Base-by-base conservation (phyloP, 2,888 invertebrate genomes). In the Drosophila silvestris region DNA sequence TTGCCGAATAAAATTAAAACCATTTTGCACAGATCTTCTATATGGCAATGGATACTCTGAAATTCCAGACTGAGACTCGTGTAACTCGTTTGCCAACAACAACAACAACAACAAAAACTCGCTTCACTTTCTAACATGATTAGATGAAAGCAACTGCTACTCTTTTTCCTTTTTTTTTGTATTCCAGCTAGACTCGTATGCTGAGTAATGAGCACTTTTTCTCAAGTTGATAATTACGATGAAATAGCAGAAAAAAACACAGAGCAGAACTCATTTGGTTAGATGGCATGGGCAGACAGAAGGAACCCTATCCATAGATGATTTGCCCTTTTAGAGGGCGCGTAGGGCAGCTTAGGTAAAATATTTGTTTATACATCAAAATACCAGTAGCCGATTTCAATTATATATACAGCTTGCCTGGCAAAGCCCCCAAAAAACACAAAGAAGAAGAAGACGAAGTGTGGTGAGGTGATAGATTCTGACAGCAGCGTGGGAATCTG, bases 381-480 rank as follows among this genome's bases (percentile, higher is more conserved):
- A 86, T 81, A 87, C 88, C 85, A 86, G 89, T 86, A 86, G 85
- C 89, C 88, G 89, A 77, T 82, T 85, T 85, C 77, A 83, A 85
- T 88, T 88, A 83, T 72, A 67, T 59, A 69, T 50, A 81, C 39
- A 39, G 28, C 60, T 39, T 47, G 51, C 14, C 22, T 33, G 51
- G 32, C 47, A 64, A 61, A 62, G 78, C 53, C 65, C 44, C 71
- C 60, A 61, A 67, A 69, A 39, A 5, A 26, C 26, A 28, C 0
- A 19, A 47, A 33, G 39, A 50, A 39, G 37, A 33, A 39, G 52
- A 54, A 62, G 52, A 33, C 32, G 39, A 64, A 50, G 37, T 44
- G 41, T 65, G 69, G 51, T 77, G 74, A 72, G 73, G 65, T 77
- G 78, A 77, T 73, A 71, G 70, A 72, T 87, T 87, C 80, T 82